Percentiles rank a stretch among this genome's conserved stretches.
Evolutionary conservation across 2,888 invertebrate genomes (phyloP).

Genomic region (Dryobota labecula): DNA sequence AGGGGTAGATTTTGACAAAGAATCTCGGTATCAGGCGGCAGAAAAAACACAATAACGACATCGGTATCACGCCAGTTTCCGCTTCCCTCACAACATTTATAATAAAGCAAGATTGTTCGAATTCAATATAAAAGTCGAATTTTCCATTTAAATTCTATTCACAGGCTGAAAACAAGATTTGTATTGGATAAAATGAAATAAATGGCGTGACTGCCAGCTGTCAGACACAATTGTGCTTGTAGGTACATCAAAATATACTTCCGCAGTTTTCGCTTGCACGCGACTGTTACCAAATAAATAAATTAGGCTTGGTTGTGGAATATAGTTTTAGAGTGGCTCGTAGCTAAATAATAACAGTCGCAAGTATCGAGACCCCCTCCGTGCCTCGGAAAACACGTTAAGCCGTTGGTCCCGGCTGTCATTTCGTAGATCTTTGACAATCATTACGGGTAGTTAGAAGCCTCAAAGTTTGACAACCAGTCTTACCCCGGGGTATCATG

Average conservation of each 20-base stretch:
- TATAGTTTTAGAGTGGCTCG: too few relatives aligned
- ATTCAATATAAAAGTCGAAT: slow-evolving; percentile 20
- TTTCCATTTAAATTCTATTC: slow-evolving; percentile 24
- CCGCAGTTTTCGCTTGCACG: slow-evolving; percentile 14
- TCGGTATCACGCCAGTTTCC: neutral
- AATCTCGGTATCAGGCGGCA: neutral
- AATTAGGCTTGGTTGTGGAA: neutral
- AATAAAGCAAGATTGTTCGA: neutral
- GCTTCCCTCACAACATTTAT: neutral
- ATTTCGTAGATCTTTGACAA: too few relatives aligned
- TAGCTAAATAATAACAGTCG: too few relatives aligned
- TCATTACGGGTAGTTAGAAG: too few relatives aligned
- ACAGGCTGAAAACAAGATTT: slow-evolving; percentile 24
- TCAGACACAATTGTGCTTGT: slow-evolving; percentile 40
- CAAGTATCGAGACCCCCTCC: too few relatives aligned
- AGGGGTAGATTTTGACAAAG: neutral
- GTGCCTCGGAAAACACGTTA: too few relatives aligned
- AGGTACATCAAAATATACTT: slow-evolving; percentile 31
- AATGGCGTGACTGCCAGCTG: slow-evolving; percentile 24
- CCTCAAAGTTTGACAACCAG: too few relatives aligned
- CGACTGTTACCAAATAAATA: slow-evolving; percentile 24
- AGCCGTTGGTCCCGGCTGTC: too few relatives aligned
- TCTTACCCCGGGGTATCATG: too few relatives aligned
- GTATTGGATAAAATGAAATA: slow-evolving; percentile 45
- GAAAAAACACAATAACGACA: neutral